A percentile compares a stretch with the other conserved stretches of the same genome.
Conservation (phyloP, 2,113 vertebrate genomes). For the Melanerpes formicivorus region DNA sequence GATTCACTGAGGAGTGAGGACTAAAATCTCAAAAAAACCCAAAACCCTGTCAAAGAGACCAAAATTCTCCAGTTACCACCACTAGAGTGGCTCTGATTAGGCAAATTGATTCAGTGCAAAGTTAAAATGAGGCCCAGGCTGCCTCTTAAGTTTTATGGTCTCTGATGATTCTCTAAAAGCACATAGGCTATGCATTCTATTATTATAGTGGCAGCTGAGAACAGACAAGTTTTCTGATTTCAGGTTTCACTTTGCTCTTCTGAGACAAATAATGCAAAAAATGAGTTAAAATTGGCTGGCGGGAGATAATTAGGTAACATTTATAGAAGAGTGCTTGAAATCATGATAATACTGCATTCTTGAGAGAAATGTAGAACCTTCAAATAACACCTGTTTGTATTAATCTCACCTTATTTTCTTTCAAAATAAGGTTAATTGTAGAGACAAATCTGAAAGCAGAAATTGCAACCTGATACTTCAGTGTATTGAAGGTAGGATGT, state of each 20-base stretch:
- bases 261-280: not conserved
- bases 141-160: not conserved
- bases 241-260: conserved; percentile 4
- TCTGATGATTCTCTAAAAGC: conserved; percentile 5
- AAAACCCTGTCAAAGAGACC: not conserved
- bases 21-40: not conserved
- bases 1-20: not conserved
- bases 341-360: conserved; percentile 51
- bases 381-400: conserved; percentile 60
- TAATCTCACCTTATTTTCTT: conserved; percentile 62
- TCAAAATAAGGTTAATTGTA: conserved; percentile 64
- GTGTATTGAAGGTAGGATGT: not conserved
- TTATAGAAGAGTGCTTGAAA: conserved; percentile 46
- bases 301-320: conserved; percentile 43
- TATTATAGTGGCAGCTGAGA: conserved; percentile 13
- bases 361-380: conserved; percentile 55
- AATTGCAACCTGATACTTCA: conserved; percentile 20
- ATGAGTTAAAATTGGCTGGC: not conserved
- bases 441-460: conserved; percentile 59
- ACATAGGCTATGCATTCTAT: not conserved
- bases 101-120: not conserved
- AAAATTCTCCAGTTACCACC: not conserved
- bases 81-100: not conserved
- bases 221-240: conserved; percentile 12
- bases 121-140: not conserved